Percentiles rank a stretch among this genome's conserved stretches.
Evolutionary conservation across 2,797 vertebrate species (phyloP).

Genomic region (Phrynocephalus vlangalii): DNA sequence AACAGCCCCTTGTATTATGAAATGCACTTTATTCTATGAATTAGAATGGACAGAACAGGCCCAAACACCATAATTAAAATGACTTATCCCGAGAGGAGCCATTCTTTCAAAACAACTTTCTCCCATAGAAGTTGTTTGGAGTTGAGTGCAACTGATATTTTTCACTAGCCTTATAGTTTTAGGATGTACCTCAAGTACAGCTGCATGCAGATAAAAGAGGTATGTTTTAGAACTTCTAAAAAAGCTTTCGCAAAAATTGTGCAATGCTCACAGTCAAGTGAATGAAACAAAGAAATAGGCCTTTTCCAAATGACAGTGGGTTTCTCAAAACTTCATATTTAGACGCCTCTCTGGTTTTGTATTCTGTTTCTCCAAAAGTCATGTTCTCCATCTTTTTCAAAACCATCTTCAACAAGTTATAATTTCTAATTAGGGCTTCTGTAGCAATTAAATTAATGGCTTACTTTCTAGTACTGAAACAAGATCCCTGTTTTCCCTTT

Average conservation of each 20-base stretch:
- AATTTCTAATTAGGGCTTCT: conserved; percentile 73
- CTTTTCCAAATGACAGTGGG: background rate
- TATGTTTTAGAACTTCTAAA: background rate
- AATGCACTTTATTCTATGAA: background rate
- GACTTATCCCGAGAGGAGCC: background rate
- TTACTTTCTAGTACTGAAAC: conserved; percentile 59
- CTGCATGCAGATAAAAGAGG: background rate
- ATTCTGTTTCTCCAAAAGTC: conserved; percentile 53
- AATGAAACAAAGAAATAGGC: background rate
- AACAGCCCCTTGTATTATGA: background rate
- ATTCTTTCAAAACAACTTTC: background rate
- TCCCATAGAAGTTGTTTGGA: background rate
- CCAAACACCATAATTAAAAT: background rate
- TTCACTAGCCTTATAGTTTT: background rate
- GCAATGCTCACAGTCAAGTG: background rate
- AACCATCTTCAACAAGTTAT: conserved; percentile 61
- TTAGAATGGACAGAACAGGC: background rate
- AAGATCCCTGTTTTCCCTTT: conserved; percentile 36
- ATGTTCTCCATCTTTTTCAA: conserved; percentile 51
- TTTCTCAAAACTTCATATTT: conserved; percentile 10
- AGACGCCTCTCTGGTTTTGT: background rate
- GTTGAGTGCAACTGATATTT: too few species aligned
- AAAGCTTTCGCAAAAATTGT: background rate
- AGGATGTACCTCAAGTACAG: background rate
- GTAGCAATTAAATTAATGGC: conserved; percentile 60